Base-by-base conservation (phyloP, 2,888 invertebrate species). In the Mesopsocus fuscifrons region DNA sequence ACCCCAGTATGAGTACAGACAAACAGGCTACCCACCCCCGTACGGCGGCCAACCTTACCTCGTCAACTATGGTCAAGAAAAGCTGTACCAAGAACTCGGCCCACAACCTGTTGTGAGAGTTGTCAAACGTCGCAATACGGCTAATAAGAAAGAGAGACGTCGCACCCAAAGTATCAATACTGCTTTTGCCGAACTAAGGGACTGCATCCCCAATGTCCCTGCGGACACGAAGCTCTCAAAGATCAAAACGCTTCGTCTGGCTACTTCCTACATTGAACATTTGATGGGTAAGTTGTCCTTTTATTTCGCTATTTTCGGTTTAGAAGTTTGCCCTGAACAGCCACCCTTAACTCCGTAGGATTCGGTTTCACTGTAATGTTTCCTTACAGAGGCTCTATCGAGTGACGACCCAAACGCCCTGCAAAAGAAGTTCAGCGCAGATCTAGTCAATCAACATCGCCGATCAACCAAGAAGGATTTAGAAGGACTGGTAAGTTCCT, bases 161-260 rank as follows among this genome's bases (percentile, higher is more conserved):
- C 67, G 94, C 42, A 95, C 94, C 0, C 83, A 87, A 58, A 88
- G 85, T 51, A 95, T 95, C 49, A 95, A 95, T 62, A 88, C 84
- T 41, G 94, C 94, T 0, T 95, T 94, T 59, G 80, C 88, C 1
- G 85, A 88, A 54, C 66, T 95, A 1, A 64, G 94, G 11, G 89
- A 91, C 49, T 87, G 91, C 59, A 95, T 95, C 53, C 95, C 95
- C 0, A 92, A 94, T 56, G 92, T 95, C 1, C 94, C 94, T 0
- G 78, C 85, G 0, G 94, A 95, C 57, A 95, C 94, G 0, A 95
- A 94, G 62, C 61, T 68, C 45, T 69, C 68, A 45, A 73, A 89
- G 74, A 94, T 94, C 52, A 95, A 95, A 64, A 95, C 94, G 0
- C 68, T 95, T 21, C 72, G 92, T 46, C 64, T 95, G 53, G 94